phyloP scores from a whole-genome alignment of 2,888 invertebrate genomes.

The Globia sparganii region DNA sequence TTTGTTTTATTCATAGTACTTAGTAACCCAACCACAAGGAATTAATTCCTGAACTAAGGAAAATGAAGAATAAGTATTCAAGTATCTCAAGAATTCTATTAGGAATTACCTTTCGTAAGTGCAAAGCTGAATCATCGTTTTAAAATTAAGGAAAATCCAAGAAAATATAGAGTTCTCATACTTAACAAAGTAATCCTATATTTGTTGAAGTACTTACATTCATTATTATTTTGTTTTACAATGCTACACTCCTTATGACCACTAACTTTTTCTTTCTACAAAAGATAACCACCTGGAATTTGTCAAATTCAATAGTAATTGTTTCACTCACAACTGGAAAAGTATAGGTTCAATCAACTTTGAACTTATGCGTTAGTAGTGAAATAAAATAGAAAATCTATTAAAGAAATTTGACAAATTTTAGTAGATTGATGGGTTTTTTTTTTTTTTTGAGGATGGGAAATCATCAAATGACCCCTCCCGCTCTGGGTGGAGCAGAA shows the following conservation, averaged over 20 bases:
- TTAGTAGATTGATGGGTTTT: too few species aligned
- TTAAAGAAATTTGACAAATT: too few species aligned
- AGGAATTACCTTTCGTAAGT: neutral
- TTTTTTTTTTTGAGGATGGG: too few species aligned
- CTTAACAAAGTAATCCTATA: neutral
- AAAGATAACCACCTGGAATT: neutral
- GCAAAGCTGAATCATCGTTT: neutral
- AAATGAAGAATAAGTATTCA: conserved; percentile 1
- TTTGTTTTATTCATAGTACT: neutral
- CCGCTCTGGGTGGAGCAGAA: too few species aligned
- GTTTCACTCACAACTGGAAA: neutral
- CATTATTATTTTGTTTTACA: neutral
- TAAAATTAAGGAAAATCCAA: neutral
- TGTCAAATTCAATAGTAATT: conserved; percentile 1
- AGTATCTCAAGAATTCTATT: conserved; percentile 6
- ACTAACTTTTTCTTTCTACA: neutral
- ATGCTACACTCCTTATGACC: neutral
- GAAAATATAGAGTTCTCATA: neutral
- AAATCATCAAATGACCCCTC: too few species aligned
- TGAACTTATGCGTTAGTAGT: too few species aligned
- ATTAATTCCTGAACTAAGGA: conserved; percentile 6
- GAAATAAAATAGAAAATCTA: too few species aligned
- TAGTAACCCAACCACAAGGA: conserved; percentile 10
- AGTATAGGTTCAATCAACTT: too few species aligned
- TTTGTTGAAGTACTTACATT: neutral